Evolutionary conservation across 2,797 vertebrate genomes (phyloP), one percentile per base, ranked within the genome.

Genomic region (Gorsachius magnificus): DNA sequence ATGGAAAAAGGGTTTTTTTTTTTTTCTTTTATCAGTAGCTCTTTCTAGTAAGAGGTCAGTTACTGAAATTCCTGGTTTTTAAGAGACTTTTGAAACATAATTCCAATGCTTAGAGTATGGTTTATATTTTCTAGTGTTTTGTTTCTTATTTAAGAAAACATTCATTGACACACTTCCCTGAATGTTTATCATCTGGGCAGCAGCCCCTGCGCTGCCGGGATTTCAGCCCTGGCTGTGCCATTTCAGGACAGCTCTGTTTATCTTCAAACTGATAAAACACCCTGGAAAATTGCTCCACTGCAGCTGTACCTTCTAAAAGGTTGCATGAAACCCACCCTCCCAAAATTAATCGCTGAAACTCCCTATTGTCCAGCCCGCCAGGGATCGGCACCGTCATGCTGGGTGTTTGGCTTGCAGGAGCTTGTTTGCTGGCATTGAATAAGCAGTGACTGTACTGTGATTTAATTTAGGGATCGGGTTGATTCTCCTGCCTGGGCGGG

Each of bases 351-450:
- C 48, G 41, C 74, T 87, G 90, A 45, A 93, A 64, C 81, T 89
- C 50, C 15, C 60, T 46, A 2, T 76, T 72, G 81, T 78, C 86
- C 72, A 21, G 60, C 68, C 63, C 16, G 4, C 29, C 19, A 6
- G 83, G 80, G 69, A 69, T 77, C 9, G 24, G 87, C 64, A 50
- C 66, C 1, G 0, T 93, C 79, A 50, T 0, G 13, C 53, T 0
- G 31, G 28, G 16, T 84, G 72, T 83, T 91, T 81, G 64, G 70
- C 88, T 93, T 80, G 77, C 74, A 83, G 87, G 77, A 90, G 88
- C 89, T 85, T 93, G 92, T 95, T 90, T 88, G 83, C 78, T 87
- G 92, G 68, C 22, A 21, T 46, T 70, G 75, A 72, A 58, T 63
- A 75, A 90, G 83, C 68, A 51, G 46, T 88, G 91, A 93, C 74